Percentiles rank a stretch among this genome's conserved stretches.
Evolutionary conservation across 2,113 vertebrate species (phyloP).

Genomic region (Oceanites oceanicus): DNA sequence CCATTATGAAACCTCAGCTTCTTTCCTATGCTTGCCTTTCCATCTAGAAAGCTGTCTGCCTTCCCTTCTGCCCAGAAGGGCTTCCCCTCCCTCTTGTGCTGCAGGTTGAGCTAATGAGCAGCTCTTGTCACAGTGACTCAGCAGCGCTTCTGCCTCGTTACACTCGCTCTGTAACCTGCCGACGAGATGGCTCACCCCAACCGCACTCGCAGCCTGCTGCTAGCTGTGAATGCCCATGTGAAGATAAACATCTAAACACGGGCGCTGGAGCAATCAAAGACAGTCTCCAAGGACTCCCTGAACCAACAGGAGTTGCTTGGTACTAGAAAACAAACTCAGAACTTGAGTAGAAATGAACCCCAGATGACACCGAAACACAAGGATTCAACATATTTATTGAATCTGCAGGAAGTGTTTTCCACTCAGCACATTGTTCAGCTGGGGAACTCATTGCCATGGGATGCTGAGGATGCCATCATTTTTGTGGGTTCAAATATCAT

Average conservation of each 20-base stretch:
- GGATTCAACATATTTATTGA: not conserved
- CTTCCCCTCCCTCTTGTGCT: constrained; percentile 8
- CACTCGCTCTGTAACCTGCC: not conserved
- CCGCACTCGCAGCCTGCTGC: not conserved
- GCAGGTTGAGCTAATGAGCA: constrained; percentile 46
- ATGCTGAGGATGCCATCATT: fast-evolving
- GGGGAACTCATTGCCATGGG: not conserved
- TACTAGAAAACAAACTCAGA: not conserved
- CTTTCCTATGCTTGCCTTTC: not conserved
- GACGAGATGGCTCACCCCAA: not conserved
- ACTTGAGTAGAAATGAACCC: not conserved
- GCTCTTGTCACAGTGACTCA: constrained; percentile 48
- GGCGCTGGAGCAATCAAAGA: not conserved
- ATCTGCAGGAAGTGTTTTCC: not conserved
- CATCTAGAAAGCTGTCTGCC: not conserved
- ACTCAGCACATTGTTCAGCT: not conserved
- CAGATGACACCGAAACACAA: not conserved
- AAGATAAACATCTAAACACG: not conserved
- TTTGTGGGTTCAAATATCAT: not conserved
- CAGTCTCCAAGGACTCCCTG: not conserved
- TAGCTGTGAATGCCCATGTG: not conserved
- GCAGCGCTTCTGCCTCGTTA: constrained; percentile 13
- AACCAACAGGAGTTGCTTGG: not conserved
- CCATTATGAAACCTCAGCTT: not conserved
- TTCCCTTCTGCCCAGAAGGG: constrained; percentile 2